Evolutionary conservation across 2,797 vertebrate genomes (phyloP).

Genomic region (Tangara arthus): DNA sequence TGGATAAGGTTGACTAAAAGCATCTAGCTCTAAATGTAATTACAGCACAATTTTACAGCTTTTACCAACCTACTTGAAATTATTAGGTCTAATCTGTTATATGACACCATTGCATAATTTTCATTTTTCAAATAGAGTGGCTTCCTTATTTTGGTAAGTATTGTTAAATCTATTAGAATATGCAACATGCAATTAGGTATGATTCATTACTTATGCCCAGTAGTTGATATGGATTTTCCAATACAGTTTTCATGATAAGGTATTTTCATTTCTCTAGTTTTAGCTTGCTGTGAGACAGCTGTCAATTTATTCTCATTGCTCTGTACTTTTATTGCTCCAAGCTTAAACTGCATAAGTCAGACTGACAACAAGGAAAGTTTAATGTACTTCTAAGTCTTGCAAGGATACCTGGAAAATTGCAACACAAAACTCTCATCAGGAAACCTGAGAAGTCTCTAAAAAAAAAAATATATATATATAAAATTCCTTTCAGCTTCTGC

Average conservation of each 20-base stretch:
- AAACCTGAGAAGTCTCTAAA: background rate
- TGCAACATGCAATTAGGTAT: background rate
- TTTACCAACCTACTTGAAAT: background rate
- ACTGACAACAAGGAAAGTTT: background rate
- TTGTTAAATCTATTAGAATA: background rate
- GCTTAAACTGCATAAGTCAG: background rate
- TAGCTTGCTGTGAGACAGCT: background rate
- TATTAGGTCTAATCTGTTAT: background rate
- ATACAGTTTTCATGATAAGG: background rate
- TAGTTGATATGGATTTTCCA: conserved; percentile 42
- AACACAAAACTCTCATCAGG: background rate
- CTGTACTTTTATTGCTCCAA: background rate
- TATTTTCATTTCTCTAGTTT: background rate
- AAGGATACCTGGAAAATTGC: background rate
- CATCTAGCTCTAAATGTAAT: background rate
- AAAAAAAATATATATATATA: background rate
- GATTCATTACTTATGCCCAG: conserved; percentile 45
- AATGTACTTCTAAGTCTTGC: background rate
- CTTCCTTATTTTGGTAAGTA: background rate
- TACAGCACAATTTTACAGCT: background rate
- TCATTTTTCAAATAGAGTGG: background rate
- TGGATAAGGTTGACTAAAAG: conserved; percentile 41
- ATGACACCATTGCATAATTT: background rate
- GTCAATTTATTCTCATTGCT: background rate
- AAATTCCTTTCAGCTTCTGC: background rate